phyloP scores from a whole-genome alignment of 1,140 invertebrate genomes.

The Pseudomyrmex gracilis region DNA sequence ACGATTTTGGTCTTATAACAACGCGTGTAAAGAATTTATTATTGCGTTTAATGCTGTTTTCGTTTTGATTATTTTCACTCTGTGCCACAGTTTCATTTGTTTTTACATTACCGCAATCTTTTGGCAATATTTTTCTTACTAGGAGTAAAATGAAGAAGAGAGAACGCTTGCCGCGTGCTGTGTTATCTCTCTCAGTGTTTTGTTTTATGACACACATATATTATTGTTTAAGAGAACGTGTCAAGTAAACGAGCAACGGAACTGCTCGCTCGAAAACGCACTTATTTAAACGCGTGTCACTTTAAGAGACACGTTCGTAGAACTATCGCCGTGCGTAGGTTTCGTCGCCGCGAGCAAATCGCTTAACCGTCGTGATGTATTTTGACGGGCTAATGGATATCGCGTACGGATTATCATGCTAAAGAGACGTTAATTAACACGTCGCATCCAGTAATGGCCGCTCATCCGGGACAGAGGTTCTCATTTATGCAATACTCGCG shows the following conservation, averaged over 20 bases:
- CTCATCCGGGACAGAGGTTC: constrained; percentile 63
- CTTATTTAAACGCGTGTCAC: neutral
- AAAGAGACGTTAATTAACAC: constrained; percentile 79
- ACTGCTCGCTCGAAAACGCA: neutral
- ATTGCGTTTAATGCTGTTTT: constrained; percentile 3
- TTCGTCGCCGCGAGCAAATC: constrained; percentile 67
- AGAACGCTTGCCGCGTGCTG: no score
- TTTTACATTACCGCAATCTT: neutral
- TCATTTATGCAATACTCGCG: constrained; percentile 20
- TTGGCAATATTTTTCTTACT: neutral
- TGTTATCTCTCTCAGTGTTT: neutral
- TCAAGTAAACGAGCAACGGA: neutral
- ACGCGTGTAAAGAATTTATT: neutral
- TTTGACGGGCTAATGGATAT: constrained; percentile 78
- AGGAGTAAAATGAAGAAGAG: no score
- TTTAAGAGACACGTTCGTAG: constrained; percentile 36
- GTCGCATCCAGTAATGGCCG: constrained; percentile 72
- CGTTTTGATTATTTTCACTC: neutral
- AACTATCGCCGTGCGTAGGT: constrained; percentile 29
- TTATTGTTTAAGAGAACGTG: neutral
- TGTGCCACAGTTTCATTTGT: neutral
- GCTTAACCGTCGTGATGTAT: constrained; percentile 69
- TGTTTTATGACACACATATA: neutral
- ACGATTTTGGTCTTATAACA: no score
- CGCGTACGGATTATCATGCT: constrained; percentile 77